Conservation (phyloP, 2,113 vertebrate species). For the Tachycineta bicolor region DNA sequence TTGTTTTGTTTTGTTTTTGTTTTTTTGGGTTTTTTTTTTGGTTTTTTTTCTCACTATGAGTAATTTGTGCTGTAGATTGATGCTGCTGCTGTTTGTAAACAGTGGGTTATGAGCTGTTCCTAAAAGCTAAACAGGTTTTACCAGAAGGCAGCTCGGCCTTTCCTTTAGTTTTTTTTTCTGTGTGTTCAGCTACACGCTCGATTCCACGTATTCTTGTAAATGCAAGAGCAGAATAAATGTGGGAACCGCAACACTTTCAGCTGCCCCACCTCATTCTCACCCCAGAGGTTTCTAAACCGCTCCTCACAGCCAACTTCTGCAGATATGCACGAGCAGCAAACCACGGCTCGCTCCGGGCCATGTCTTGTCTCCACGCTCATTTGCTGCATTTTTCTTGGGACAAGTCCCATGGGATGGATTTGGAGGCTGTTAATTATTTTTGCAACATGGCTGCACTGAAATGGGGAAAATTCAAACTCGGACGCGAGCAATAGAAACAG, state of each 20-base stretch:
- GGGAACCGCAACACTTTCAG: constrained; percentile 40
- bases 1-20: too few relatives aligned
- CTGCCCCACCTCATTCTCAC: constrained; percentile 25
- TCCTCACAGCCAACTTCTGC: constrained; percentile 1
- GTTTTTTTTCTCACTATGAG: neutral
- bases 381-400: neutral
- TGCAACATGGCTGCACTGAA: neutral
- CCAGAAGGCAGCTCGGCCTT: neutral
- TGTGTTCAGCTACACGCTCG: neutral
- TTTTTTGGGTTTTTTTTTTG: too few relatives aligned
- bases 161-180: neutral
- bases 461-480: neutral
- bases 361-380: neutral
- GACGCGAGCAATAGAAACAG: neutral
- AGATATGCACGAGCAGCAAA: constrained; percentile 29
- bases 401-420: neutral
- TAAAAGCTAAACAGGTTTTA: constrained; percentile 12
- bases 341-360: neutral
- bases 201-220: neutral
- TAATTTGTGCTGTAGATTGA: neutral
- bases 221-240: neutral
- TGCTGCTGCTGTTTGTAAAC: constrained; percentile 52
- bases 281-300: constrained; percentile 27
- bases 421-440: neutral
- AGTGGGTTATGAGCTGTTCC: neutral